Conservation (phyloP, 2,113 vertebrate genomes). For the Phylloscopus trochiloides region DNA sequence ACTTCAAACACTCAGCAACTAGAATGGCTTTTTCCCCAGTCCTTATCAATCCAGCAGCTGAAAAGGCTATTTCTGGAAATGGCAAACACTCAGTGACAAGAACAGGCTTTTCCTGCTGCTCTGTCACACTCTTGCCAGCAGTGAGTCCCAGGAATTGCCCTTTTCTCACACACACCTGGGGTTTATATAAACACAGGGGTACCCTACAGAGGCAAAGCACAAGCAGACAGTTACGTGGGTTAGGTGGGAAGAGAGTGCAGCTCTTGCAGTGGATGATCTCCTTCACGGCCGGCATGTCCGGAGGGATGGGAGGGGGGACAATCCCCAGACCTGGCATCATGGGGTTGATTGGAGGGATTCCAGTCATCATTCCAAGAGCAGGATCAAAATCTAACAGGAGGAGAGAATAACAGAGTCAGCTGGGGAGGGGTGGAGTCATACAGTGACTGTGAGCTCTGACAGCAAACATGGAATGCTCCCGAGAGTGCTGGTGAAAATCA, state of each 20-base stretch:
- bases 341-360: slow-evolving; percentile 90
- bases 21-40: background rate
- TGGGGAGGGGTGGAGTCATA: background rate
- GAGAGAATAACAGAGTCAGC: background rate
- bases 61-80: background rate
- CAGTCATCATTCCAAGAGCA: slow-evolving; percentile 90
- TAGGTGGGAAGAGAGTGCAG: slow-evolving; percentile 95
- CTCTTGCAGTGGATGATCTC: slow-evolving; percentile 98
- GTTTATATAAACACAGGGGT: rapidly evolving
- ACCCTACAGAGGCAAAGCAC: background rate
- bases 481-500: rapidly evolving
- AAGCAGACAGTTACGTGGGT: slow-evolving; percentile 84
- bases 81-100: background rate
- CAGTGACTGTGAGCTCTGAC: background rate
- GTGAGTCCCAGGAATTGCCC: background rate
- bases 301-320: slow-evolving; percentile 84
- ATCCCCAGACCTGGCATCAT: slow-evolving; percentile 92
- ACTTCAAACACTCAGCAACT: background rate
- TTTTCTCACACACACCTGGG: background rate
- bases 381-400: slow-evolving; percentile 86
- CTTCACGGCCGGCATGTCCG: slow-evolving; percentile 87
- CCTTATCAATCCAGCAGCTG: background rate
- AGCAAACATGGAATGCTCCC: rapidly evolving
- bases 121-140: background rate
- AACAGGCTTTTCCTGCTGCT: background rate